phyloP scores from a whole-genome alignment of 1,140 invertebrate genomes.

The Atta texana region DNA sequence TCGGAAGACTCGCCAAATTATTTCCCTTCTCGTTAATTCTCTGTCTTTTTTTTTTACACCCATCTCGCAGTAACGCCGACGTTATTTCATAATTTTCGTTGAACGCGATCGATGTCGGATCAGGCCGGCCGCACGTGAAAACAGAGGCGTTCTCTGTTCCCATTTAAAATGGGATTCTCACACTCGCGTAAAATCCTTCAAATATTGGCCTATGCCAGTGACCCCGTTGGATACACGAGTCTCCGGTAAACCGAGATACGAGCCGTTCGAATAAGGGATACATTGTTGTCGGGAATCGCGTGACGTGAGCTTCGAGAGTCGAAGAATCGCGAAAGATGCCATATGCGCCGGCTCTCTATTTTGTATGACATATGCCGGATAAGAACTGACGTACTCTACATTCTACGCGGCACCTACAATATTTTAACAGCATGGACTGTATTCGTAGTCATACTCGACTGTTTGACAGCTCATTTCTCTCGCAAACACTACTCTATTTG shows the following conservation, averaged over 20 bases:
- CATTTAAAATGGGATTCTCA: conserved; percentile 67
- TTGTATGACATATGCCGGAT: conserved; percentile 37
- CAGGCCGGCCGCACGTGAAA: conserved; percentile 61
- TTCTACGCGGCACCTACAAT: conserved; percentile 1
- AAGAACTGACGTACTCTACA: conserved; percentile 29
- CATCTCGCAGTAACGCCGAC: not conserved
- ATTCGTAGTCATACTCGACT: not conserved
- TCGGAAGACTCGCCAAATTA: conserved; percentile 37
- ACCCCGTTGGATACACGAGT: conserved; percentile 60
- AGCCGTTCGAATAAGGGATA: conserved; percentile 57
- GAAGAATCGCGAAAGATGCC: conserved; percentile 54
- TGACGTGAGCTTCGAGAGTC: conserved; percentile 45
- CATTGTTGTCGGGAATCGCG: conserved; percentile 50
- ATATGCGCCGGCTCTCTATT: conserved; percentile 34
- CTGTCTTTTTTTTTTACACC: conserved; percentile 1
- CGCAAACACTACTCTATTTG: not conserved
- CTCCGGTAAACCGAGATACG: conserved; percentile 61
- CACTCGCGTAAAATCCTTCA: conserved; percentile 70
- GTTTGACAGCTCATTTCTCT: conserved; percentile 19
- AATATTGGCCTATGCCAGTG: conserved; percentile 75
- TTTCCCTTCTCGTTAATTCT: conserved; percentile 12
- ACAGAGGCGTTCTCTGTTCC: conserved; percentile 73
- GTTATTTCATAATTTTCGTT: conserved; percentile 59
- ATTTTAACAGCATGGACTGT: not conserved
- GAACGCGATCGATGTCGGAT: conserved; percentile 61